Conservation (phyloP, 2,797 vertebrate genomes). For the Artibeus lituratus region DNA sequence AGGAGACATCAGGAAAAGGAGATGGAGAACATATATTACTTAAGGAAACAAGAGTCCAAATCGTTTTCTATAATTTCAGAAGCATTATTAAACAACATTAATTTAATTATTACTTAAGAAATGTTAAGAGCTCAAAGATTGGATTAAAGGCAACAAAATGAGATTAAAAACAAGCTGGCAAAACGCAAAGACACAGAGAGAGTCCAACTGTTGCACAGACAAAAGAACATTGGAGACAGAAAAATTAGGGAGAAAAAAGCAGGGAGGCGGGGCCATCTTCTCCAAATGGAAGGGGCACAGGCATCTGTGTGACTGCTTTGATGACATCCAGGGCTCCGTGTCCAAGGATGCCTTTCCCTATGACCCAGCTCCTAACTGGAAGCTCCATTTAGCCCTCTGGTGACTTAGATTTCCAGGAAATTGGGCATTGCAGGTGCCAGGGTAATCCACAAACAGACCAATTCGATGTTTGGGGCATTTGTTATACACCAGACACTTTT, state of each 20-base stretch:
- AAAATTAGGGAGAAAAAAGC: not conserved
- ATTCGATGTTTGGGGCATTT: not conserved
- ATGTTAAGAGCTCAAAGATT: not conserved
- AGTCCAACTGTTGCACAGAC: not conserved
- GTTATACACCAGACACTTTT: not conserved
- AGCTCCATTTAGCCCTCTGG: not conserved
- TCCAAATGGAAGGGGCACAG: not conserved
- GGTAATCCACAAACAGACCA: not conserved
- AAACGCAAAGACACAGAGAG: not conserved
- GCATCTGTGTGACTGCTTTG: not conserved
- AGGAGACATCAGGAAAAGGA: not conserved
- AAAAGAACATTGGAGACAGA: not conserved
- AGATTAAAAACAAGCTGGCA: not conserved
- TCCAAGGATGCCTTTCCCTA: not conserved
- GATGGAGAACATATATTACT: not conserved
- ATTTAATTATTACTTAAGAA: not conserved
- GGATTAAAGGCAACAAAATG: not conserved
- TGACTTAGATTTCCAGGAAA: not conserved
- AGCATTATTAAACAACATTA: not conserved
- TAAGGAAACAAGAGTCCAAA: not conserved
- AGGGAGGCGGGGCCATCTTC: not conserved
- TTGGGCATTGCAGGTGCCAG: not conserved
- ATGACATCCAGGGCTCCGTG: not conserved
- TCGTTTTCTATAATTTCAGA: not conserved
- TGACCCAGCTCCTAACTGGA: not conserved